Percentiles rank a stretch among this genome's conserved stretches.
Conservation (phyloP, 2,113 vertebrate species). For the Plecturocebus donacophilus region DNA sequence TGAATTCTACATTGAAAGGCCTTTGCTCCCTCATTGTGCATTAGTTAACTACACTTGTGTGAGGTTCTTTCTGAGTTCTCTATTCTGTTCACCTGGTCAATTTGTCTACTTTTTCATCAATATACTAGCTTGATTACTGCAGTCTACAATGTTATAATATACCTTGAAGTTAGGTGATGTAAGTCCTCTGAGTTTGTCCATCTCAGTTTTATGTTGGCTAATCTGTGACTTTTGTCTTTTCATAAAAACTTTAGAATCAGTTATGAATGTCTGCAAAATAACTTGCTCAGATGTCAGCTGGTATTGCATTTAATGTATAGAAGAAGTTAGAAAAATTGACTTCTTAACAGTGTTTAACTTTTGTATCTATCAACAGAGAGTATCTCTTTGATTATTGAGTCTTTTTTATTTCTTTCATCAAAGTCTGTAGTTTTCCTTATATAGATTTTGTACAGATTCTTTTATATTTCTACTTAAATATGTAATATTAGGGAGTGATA, state of each 20-base stretch:
- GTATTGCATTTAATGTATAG: background rate
- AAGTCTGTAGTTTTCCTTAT: background rate
- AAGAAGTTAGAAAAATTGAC: background rate
- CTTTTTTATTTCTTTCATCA: background rate
- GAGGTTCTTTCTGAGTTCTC: background rate
- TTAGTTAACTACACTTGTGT: background rate
- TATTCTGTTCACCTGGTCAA: background rate
- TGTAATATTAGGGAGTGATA: background rate
- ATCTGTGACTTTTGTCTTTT: background rate
- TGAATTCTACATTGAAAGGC: background rate
- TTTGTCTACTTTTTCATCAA: background rate
- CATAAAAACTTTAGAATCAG: background rate
- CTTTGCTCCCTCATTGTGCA: background rate
- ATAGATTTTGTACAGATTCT: background rate
- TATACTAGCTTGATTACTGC: background rate
- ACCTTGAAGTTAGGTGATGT: background rate
- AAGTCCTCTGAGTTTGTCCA: background rate
- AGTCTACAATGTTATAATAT: background rate
- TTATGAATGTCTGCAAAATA: background rate
- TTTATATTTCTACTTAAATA: background rate
- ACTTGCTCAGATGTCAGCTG: background rate
- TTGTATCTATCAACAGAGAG: background rate
- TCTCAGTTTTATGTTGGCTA: background rate
- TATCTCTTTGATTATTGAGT: background rate
- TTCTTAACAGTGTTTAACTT: background rate